Conservation (phyloP, 2,888 invertebrate species). For the Papilio gigon region DNA sequence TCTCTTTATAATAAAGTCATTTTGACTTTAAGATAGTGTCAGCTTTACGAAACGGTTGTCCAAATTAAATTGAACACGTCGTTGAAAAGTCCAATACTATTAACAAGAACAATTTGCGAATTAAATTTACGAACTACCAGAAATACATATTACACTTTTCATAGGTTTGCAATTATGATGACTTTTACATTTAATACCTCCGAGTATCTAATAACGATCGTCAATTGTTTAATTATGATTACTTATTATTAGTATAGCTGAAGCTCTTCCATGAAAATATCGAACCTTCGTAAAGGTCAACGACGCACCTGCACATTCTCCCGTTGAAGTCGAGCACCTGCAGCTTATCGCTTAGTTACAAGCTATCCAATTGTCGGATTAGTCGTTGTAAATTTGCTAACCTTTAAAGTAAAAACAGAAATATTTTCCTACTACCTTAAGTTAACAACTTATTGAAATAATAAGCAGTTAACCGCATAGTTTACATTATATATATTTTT, state of each 20-base stretch:
- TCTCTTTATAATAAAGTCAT: conserved; percentile 9
- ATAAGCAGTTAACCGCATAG: no score
- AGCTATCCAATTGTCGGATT: neutral
- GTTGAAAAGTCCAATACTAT: neutral
- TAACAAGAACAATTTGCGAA: no score
- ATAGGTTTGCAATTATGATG: neutral
- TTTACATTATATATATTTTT: no score
- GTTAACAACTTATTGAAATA: no score
- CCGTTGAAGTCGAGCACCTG: neutral
- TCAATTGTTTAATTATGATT: neutral
- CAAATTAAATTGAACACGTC: conserved; percentile 11
- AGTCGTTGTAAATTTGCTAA: neutral
- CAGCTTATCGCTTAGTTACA: neutral
- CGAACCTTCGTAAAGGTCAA: conserved; percentile 9
- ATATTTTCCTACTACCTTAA: no score
- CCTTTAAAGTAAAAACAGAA: neutral
- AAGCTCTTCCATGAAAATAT: conserved; percentile 8
- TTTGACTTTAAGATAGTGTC: conserved; percentile 4
- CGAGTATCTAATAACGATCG: neutral
- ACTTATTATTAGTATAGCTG: no score
- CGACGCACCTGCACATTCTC: conserved; percentile 14
- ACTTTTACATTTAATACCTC: neutral
- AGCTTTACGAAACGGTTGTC: neutral
- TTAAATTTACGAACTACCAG: neutral
- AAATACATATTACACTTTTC: neutral